Conservation (phyloP, 2,113 vertebrate species). For the Sinosuthora webbiana region DNA sequence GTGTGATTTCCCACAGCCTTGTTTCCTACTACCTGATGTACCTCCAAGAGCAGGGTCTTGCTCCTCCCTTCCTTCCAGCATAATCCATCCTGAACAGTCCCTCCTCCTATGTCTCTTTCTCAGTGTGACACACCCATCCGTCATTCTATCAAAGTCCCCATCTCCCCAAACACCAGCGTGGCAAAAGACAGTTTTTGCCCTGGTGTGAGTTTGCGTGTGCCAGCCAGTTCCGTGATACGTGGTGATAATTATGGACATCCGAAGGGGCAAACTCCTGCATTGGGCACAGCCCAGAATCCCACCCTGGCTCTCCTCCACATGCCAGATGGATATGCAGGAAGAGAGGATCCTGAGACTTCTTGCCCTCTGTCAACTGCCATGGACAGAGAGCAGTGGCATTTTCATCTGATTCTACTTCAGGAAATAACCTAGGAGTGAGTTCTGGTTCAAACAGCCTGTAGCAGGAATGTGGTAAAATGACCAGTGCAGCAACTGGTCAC, state of each 20-base stretch:
- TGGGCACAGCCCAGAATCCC: not conserved
- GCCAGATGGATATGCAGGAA: not conserved
- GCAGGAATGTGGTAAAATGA: not conserved
- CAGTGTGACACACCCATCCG: not conserved
- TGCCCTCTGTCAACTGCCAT: not conserved
- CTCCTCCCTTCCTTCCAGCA: not conserved
- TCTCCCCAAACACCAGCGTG: fast-evolving
- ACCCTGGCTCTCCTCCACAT: not conserved
- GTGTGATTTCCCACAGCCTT: not conserved
- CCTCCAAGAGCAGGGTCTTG: not conserved
- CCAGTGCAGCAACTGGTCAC: not conserved
- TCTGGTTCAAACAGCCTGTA: not conserved
- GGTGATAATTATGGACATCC: not conserved
- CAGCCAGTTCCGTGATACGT: fast-evolving
- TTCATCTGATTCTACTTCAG: not conserved
- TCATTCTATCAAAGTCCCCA: not conserved
- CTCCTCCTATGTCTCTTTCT: not conserved
- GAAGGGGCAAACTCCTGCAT: fast-evolving
- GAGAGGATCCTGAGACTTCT: not conserved
- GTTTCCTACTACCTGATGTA: not conserved
- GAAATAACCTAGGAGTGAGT: not conserved
- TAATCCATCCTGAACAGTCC: not conserved
- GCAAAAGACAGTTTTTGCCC: not conserved
- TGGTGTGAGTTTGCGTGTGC: no score
- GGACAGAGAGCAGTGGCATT: not conserved